Base-by-base conservation (phyloP, 2,797 vertebrate species). In the Lacerta bilineata region DNA sequence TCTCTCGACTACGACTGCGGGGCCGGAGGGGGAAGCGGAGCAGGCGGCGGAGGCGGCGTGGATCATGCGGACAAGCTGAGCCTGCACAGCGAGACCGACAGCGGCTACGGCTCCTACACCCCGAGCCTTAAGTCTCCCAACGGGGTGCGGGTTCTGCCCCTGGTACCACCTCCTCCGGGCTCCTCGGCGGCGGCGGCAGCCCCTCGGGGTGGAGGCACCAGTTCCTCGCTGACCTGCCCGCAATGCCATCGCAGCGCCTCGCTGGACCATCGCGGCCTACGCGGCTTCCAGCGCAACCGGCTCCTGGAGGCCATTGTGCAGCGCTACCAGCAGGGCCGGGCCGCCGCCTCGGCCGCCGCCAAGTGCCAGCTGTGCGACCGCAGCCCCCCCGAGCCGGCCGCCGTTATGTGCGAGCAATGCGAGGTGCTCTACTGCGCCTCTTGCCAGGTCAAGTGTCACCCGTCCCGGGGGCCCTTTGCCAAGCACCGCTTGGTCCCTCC, bases 221-320 rank as follows among this genome's bases (percentile, higher is more conserved):
- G 95, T 92, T 97, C 98, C 4, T 98, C 98, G 79, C 98, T 99
- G 97, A 99, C 99, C 89, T 99, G 99, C 91, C 99, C 99, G 88
- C 98, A 98, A 92, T 99, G 99, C 93, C 98, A 99, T 96, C 97
- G 99, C 93, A 99, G 98, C 97, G 98, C 98, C 33, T 98, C 98
- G 17, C 95, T 99, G 96, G 98, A 99, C 88, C 98, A 98, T 93
- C 97, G 98, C 80, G 99, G 98, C 79, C 97, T 98, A 77, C 97
- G 98, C 90, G 98, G 98, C 87, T 98, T 99, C 95, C 97, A 98
- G 92, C 97, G 98, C 91, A 99, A 99, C 97, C 98, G 98, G 84
- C 97, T 99, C 90, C 96, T 99, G 80, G 98, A 99, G 95, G 97
- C 98, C 95, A 98, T 99, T 84, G 98, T 99, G 88, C 94, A 97